These are phyloP conservation scores for Xiphophorus hellerii DNA, from an alignment of 2,113 vertebrate species.

Conservation along the genomic window DNA sequence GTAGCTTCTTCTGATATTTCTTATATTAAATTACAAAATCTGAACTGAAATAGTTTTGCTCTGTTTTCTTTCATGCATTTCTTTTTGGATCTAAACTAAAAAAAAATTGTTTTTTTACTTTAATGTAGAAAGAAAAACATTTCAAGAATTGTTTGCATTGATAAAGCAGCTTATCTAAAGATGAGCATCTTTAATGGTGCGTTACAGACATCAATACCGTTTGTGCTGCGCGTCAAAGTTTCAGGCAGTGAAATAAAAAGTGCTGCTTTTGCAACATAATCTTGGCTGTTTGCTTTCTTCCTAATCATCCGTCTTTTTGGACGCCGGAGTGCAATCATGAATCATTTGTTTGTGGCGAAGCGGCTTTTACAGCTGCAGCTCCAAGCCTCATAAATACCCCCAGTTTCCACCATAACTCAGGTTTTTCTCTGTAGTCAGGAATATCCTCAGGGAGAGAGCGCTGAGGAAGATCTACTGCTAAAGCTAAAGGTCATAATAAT, in stretches of 20 bases:
- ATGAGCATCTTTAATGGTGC: not conserved
- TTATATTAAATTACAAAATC: not conserved
- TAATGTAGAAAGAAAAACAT: not conserved
- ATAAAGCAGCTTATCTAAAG: not conserved
- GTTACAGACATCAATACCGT: not conserved
- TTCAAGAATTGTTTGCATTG: not conserved
- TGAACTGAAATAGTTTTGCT: not conserved
- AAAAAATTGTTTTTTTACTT: no score
- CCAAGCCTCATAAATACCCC: conserved; percentile 1
- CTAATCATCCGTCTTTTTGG: conserved; percentile 21
- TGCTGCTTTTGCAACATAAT: conserved; percentile 14
- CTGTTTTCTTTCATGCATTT: not conserved
- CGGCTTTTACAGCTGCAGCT: conserved; percentile 25
- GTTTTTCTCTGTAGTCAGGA: not conserved
- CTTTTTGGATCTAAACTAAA: not conserved
- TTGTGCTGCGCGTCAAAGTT: conserved; percentile 12
- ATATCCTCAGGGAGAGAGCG: not conserved
- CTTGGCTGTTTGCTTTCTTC: not conserved
- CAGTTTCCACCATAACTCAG: not conserved
- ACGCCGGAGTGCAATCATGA: conserved; percentile 10
- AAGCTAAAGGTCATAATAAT: conserved; percentile 12
- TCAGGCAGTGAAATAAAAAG: conserved; percentile 30
- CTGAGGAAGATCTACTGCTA: not conserved
- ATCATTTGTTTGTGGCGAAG: conserved; percentile 18
- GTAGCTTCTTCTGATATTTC: not conserved